A percentile compares a stretch with the other conserved stretches of the same genome.
Conservation (phyloP, 1,140 invertebrate species). For the Tetraneura akinire region DNA sequence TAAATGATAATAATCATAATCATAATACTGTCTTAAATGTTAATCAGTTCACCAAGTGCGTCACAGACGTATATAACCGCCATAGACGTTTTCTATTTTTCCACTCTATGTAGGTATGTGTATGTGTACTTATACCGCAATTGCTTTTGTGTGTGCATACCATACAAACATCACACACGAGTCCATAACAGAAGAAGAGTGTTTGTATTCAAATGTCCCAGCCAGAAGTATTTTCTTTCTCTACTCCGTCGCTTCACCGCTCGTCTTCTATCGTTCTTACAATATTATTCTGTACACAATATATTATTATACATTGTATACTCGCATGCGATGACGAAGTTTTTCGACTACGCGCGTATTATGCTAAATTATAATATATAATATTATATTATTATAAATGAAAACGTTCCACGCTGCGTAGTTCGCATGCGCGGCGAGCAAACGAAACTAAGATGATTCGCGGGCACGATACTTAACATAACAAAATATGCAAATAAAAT, state of each 20-base stretch:
- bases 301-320: neutral
- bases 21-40: conserved; percentile 21
- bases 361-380: no score
- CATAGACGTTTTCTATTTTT: neutral
- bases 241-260: neutral
- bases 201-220: conserved; percentile 38
- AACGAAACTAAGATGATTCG: no score
- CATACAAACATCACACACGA: conserved; percentile 2
- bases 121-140: neutral
- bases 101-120: neutral
- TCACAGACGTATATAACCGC: no score
- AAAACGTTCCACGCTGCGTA: neutral
- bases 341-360: conserved; percentile 18
- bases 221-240: neutral
- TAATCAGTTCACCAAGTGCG: conserved; percentile 26
- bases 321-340: neutral
- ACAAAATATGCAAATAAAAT: no score
- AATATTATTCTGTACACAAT: neutral
- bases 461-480: neutral
- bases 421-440: neutral
- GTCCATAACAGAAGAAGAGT: neutral
- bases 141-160: conserved; percentile 26
- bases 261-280: neutral
- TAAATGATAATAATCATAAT: no score
- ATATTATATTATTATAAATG: neutral